Evolutionary conservation across 1,140 invertebrate genomes (phyloP).

Genomic region (Delia radicum): DNA sequence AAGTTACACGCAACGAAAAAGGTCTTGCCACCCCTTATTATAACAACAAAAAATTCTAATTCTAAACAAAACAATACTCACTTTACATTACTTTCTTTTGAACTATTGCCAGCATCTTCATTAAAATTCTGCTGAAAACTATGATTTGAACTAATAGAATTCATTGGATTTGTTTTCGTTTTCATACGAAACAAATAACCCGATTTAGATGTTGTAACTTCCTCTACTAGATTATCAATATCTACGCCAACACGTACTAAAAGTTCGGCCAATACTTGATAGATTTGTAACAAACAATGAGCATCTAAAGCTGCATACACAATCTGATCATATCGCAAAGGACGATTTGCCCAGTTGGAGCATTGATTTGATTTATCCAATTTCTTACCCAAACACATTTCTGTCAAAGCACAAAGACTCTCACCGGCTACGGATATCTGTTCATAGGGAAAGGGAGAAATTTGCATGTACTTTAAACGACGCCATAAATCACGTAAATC

Average conservation of each 20-base stretch:
- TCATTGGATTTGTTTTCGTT: neutral
- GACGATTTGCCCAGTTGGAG: slow-evolving; percentile 81
- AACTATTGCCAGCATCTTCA: neutral
- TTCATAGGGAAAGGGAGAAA: slow-evolving; percentile 42
- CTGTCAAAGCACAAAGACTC: slow-evolving; percentile 66
- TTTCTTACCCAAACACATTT: slow-evolving; percentile 68
- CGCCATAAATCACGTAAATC: slow-evolving; percentile 50
- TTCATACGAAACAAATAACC: slow-evolving; percentile 26
- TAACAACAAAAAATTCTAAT: too few species aligned
- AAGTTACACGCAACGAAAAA: too few species aligned
- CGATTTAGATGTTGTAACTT: slow-evolving; percentile 54
- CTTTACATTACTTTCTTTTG: neutral
- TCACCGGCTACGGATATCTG: slow-evolving; percentile 39
- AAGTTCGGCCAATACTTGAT: slow-evolving; percentile 59
- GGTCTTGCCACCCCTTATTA: too few species aligned
- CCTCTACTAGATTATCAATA: slow-evolving; percentile 60
- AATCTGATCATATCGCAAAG: slow-evolving; percentile 71
- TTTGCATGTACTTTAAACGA: slow-evolving; percentile 40
- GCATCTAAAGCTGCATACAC: slow-evolving; percentile 81
- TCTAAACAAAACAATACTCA: neutral
- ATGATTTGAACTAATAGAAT: neutral
- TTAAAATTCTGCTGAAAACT: neutral
- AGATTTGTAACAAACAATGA: slow-evolving; percentile 74
- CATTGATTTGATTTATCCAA: slow-evolving; percentile 81
- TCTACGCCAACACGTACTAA: slow-evolving; percentile 57